Percentiles rank a stretch among this genome's conserved stretches.
These are phyloP conservation scores for Oasisia sp. DNA, from an alignment of 2,888 invertebrate species.

Conservation along the genomic window DNA sequence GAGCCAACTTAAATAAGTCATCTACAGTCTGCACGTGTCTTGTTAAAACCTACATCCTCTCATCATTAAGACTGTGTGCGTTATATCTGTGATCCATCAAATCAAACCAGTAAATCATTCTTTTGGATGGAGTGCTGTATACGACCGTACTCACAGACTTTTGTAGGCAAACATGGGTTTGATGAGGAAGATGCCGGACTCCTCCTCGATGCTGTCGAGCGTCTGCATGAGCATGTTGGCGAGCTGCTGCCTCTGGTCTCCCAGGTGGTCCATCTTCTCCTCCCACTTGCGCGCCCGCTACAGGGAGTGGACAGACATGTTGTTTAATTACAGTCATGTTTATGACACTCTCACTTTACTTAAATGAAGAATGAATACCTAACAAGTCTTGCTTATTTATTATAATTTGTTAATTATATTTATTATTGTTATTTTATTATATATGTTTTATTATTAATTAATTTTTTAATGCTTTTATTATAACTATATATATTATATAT, in stretches of 20 bases:
- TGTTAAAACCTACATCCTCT: background rate
- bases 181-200: constrained; percentile 64
- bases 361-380: too few relatives aligned
- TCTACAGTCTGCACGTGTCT: background rate
- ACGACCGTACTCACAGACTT: constrained; percentile 33
- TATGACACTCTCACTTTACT: too few relatives aligned
- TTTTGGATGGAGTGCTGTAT: background rate
- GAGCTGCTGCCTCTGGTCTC: constrained; percentile 52
- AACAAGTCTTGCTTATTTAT: too few relatives aligned
- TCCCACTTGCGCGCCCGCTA: constrained; percentile 60
- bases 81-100: background rate
- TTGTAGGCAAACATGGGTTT: constrained; percentile 64
- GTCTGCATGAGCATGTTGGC: constrained; percentile 60
- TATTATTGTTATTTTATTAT: too few relatives aligned
- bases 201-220: constrained; percentile 59
- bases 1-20: background rate
- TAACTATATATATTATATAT: too few relatives aligned
- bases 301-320: background rate
- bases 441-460: too few relatives aligned
- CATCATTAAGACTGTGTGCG: background rate
- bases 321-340: too few relatives aligned
- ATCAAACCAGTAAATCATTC: background rate
- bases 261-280: constrained; percentile 60
- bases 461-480: too few relatives aligned
- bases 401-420: too few relatives aligned